Percentiles rank a stretch among this genome's conserved stretches.
phyloP scores from a whole-genome alignment of 1,140 invertebrate species.

The Aradophagus sp. region DNA sequence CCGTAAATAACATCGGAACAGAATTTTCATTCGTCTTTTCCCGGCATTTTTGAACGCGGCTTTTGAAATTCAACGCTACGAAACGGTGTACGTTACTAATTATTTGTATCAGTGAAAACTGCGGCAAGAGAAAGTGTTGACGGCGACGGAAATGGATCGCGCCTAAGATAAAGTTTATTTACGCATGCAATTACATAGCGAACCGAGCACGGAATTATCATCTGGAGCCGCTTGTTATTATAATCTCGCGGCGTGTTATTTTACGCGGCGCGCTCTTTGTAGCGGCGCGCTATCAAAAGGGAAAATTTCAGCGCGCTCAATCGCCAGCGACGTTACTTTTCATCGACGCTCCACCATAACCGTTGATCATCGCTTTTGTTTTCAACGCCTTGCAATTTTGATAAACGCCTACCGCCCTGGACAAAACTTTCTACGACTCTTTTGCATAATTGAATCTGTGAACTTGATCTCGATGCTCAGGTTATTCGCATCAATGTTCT shows the following conservation, averaged over 20 bases:
- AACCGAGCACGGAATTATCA: slow-evolving; percentile 60
- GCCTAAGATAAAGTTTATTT: slow-evolving; percentile 67
- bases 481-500: not conserved
- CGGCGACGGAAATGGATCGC: slow-evolving; percentile 66
- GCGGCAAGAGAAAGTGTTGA: slow-evolving; percentile 68
- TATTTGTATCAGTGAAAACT: slow-evolving; percentile 10
- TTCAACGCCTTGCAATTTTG: slow-evolving; percentile 10
- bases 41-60: not conserved
- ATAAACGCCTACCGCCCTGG: not conserved
- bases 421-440: slow-evolving; percentile 24
- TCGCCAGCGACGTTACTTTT: not conserved
- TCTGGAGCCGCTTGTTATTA: slow-evolving; percentile 38
- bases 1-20: too few relatives aligned
- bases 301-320: slow-evolving; percentile 30
- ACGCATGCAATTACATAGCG: slow-evolving; percentile 69
- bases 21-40: not conserved
- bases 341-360: not conserved
- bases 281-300: slow-evolving; percentile 34
- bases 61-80: too few relatives aligned
- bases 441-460: slow-evolving; percentile 15
- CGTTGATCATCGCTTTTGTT: slow-evolving; percentile 28
- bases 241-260: slow-evolving; percentile 36
- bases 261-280: slow-evolving; percentile 39
- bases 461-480: not conserved
- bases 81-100: not conserved